These are phyloP conservation scores for Bombus huntii DNA, from an alignment of 1,140 invertebrate genomes.

Conservation along the genomic window DNA sequence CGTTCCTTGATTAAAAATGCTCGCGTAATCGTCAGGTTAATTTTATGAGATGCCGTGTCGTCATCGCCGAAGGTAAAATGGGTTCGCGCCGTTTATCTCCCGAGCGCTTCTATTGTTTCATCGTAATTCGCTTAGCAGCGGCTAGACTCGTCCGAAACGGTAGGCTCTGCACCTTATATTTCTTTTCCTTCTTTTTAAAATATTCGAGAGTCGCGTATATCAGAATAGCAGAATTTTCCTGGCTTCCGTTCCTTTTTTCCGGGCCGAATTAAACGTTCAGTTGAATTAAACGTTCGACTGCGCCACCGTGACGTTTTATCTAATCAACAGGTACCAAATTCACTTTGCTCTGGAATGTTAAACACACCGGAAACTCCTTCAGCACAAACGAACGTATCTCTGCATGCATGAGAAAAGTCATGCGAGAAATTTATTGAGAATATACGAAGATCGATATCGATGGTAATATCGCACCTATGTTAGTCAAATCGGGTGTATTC, in stretches of 20 bases:
- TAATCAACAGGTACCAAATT: conserved; percentile 60
- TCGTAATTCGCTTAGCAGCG: conserved; percentile 33
- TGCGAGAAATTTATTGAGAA: too few relatives aligned
- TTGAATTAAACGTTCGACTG: conserved; percentile 42
- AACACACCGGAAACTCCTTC: neutral
- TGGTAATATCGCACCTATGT: too few relatives aligned
- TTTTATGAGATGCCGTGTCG: neutral
- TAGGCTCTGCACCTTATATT: neutral
- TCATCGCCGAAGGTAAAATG: neutral
- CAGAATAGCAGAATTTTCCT: neutral
- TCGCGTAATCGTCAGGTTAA: neutral
- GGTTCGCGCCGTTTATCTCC: neutral
- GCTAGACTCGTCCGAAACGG: neutral
- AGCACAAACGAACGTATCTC: neutral
- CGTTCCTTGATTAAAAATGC: conserved; percentile 25
- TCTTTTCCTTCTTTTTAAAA: neutral
- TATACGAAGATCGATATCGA: too few relatives aligned
- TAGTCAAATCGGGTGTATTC: too few relatives aligned
- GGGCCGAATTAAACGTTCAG: conserved; percentile 37
- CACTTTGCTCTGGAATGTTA: conserved; percentile 40
- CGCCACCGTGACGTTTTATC: conserved; percentile 38
- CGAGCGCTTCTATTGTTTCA: neutral
- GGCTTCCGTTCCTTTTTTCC: neutral
- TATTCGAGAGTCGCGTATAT: neutral
- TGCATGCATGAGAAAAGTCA: neutral